Base-by-base conservation (phyloP, 2,113 vertebrate genomes). In the Silurus glanis region DNA sequence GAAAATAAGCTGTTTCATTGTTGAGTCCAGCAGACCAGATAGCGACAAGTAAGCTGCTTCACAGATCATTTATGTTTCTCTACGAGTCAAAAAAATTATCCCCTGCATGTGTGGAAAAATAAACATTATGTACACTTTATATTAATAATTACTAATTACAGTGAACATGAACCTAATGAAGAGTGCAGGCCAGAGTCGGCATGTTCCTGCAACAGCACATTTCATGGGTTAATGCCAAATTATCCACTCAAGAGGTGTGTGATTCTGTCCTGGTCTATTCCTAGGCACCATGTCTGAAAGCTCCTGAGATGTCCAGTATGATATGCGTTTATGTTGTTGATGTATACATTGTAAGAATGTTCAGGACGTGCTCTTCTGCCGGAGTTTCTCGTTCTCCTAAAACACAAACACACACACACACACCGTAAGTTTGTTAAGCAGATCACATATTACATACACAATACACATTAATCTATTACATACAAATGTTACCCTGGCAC, bases 381-480 rank as follows among this genome's bases (percentile, higher is more conserved):
- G 8, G 1, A 87, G 86, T 55, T 83, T 87, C 28, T 87, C 86
- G 9, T 87, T 87, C 51, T 87, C 86, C 86, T 87, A 47, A 82
- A 86, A 64, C 23, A 79, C 10, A 58, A 4, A 61, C 19, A 23
- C 17, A 76, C n/a, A 67, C n/a, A 28, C 12, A 67, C 6, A 61
- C 0, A 19, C 62, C 6, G 17, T 61, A 28, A 9, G 2, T 45
- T 1, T 19, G 67, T 69, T 37, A 69, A 45, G 67, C 28, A 69
- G 14, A 69, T 17, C 28, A 66, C n/a, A 37, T 37, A 37, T 37
- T 37, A 37, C 37, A 37, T 37, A 37, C 37, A 37, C 37, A 37
- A 37, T 37, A 37, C 37, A 37, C 37, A 37, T 37, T 37, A 37
- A 37, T 37, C 1, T 9, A 64, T n/a, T 64, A 1, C 23, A 64